Evolutionary conservation across 2,797 vertebrate species (phyloP).

Genomic region (Acrocephalus scirpaceus): DNA sequence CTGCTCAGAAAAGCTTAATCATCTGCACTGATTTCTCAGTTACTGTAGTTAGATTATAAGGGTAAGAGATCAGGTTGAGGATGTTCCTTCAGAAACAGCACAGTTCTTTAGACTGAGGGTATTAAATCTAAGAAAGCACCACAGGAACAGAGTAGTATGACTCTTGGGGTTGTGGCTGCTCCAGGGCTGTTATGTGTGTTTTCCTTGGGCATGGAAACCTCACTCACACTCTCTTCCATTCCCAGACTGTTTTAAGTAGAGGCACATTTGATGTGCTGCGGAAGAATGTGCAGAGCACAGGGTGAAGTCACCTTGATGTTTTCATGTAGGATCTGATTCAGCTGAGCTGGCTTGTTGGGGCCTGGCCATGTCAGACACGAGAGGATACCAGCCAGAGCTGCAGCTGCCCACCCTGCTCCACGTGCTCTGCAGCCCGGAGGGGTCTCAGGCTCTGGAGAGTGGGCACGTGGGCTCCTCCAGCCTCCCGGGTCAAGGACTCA

Average conservation of each 20-base stretch:
- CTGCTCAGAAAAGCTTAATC: neutral
- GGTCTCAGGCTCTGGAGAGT: neutral
- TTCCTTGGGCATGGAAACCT: neutral
- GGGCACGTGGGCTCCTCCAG: rapidly evolving
- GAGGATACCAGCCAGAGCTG: neutral
- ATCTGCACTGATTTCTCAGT: neutral
- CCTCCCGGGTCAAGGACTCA: neutral
- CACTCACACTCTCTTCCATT: neutral
- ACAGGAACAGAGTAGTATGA: rapidly evolving
- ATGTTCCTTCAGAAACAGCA: neutral
- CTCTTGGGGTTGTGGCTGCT: neutral
- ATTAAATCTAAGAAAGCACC: neutral
- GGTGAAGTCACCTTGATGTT: neutral
- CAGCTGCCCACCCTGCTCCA: neutral
- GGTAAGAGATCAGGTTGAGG: neutral
- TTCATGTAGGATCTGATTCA: neutral
- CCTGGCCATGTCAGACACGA: rapidly evolving
- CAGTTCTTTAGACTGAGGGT: neutral
- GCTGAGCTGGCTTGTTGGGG: neutral
- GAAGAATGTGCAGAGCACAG: neutral
- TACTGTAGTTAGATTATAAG: neutral
- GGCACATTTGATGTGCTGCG: neutral
- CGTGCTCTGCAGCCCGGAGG: neutral
- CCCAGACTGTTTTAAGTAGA: neutral
- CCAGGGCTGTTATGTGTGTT: neutral